These are phyloP conservation scores for Nemotelus nigrinus DNA, from an alignment of 2,888 invertebrate species.

Conservation along the genomic window DNA sequence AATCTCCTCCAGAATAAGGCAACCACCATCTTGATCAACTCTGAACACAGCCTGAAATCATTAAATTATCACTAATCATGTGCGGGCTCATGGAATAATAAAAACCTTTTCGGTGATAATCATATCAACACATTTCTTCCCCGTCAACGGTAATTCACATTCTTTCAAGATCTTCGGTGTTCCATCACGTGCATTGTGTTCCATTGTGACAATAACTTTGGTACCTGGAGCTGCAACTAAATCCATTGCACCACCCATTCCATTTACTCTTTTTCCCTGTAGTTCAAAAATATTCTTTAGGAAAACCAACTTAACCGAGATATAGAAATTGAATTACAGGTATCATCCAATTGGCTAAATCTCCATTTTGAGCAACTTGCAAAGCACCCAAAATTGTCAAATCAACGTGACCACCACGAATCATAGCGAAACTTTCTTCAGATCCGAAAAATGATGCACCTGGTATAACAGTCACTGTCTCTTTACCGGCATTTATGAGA, in stretches of 20 bases:
- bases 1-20: slow-evolving; percentile 83
- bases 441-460: slow-evolving; percentile 92
- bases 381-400: slow-evolving; percentile 97
- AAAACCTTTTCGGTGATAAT: slow-evolving; percentile 95
- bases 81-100: neutral
- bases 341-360: slow-evolving; percentile 99
- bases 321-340: slow-evolving; percentile 72
- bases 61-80: neutral
- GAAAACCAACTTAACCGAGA: neutral
- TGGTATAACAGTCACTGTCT: slow-evolving; percentile 92
- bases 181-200: slow-evolving; percentile 91
- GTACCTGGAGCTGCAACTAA: slow-evolving; percentile 89
- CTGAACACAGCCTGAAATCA: slow-evolving; percentile 84
- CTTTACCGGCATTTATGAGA: slow-evolving; percentile 98
- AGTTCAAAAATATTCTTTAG: slow-evolving; percentile 53
- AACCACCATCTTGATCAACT: slow-evolving; percentile 83
- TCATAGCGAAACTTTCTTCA: slow-evolving; percentile 99
- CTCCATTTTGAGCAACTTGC: slow-evolving; percentile 96
- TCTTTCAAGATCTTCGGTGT: slow-evolving; percentile 89
- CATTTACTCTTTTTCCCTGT: slow-evolving; percentile 95
- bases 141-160: slow-evolving; percentile 93
- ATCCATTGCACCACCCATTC: slow-evolving; percentile 99
- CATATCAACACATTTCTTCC: slow-evolving; percentile 91
- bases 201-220: slow-evolving; percentile 97
- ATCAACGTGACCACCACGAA: slow-evolving; percentile 96